A percentile compares a stretch with the other conserved stretches of the same genome.
phyloP scores from a whole-genome alignment of 1,140 invertebrate species.

The Portunus trituberculatus region DNA sequence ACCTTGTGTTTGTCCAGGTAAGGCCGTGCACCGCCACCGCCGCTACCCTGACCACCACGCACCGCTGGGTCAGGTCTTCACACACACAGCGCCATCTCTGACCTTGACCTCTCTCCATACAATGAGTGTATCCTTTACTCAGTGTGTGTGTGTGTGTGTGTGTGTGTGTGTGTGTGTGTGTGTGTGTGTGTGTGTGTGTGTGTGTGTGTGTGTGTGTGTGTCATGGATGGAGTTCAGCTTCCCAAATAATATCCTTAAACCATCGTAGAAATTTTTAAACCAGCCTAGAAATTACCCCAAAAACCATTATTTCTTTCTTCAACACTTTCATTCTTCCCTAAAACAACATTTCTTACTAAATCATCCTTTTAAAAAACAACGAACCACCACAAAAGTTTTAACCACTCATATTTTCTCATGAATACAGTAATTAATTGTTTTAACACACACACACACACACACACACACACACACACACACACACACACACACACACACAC shows the following conservation, averaged over 20 bases:
- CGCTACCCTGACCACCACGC: slow-evolving; percentile 68
- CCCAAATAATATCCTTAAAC: too few relatives aligned
- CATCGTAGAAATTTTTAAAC: too few relatives aligned
- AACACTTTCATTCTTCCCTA: too few relatives aligned
- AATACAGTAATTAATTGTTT: too few relatives aligned
- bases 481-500: slow-evolving; percentile 4
- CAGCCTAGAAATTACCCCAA: too few relatives aligned
- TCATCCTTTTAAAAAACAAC: too few relatives aligned
- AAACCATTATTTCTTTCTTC: too few relatives aligned
- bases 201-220: not conserved
- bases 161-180: not conserved
- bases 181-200: slow-evolving; percentile 30
- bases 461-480: not conserved
- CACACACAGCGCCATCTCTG: slow-evolving; percentile 55
- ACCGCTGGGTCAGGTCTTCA: slow-evolving; percentile 53
- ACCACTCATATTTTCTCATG: too few relatives aligned
- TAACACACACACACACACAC: too few relatives aligned
- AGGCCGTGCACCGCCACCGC: slow-evolving; percentile 50
- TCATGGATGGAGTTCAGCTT: too few relatives aligned
- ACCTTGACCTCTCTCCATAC: slow-evolving; percentile 67
- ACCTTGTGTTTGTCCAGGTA: slow-evolving; percentile 27
- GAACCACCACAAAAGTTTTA: too few relatives aligned
- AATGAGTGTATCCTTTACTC: slow-evolving; percentile 73
- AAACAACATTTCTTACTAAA: too few relatives aligned
- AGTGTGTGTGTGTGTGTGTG: not conserved